Evolutionary conservation across 2,113 vertebrate genomes (phyloP).

Genomic region (Dicaeum eximium): DNA sequence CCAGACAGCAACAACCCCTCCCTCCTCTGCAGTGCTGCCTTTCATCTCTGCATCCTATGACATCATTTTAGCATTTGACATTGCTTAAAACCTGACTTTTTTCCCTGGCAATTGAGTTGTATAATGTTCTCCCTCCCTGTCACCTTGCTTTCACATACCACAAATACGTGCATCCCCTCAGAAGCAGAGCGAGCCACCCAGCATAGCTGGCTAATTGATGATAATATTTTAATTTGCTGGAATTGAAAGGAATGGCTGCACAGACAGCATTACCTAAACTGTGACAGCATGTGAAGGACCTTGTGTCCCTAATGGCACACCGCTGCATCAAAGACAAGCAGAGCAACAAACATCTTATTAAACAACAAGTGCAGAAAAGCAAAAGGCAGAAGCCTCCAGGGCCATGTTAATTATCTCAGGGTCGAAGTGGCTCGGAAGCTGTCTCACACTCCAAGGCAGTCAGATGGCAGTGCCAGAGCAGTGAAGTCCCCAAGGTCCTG

Average conservation of each 20-base stretch:
- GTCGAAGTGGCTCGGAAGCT: slow-evolving; percentile 67
- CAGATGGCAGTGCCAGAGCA: slow-evolving; percentile 66
- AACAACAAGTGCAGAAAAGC: slow-evolving; percentile 67
- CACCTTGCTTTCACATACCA: not conserved
- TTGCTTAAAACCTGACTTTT: not conserved
- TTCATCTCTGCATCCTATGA: not conserved
- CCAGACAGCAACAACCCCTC: not conserved
- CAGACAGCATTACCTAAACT: slow-evolving; percentile 14
- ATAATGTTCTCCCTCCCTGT: not conserved
- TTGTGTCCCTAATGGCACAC: slow-evolving; percentile 33
- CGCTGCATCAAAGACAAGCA: slow-evolving; percentile 47
- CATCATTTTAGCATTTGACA: not conserved
- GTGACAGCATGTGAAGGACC: slow-evolving; percentile 43
- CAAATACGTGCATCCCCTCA: not conserved
- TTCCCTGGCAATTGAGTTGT: not conserved
- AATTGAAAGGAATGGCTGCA: not conserved
- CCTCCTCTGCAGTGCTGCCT: not conserved
- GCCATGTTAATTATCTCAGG: slow-evolving; percentile 80
- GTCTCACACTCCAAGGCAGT: slow-evolving; percentile 67
- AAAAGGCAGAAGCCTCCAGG: slow-evolving; percentile 69
- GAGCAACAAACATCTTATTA: slow-evolving; percentile 74
- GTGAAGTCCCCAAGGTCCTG: slow-evolving; percentile 71
- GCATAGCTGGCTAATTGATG: slow-evolving; percentile 6
- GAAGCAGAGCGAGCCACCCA: not conserved
- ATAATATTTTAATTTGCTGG: slow-evolving; percentile 50